Conservation (phyloP, 1,140 invertebrate genomes). For the Acromyrmex echinatior region DNA sequence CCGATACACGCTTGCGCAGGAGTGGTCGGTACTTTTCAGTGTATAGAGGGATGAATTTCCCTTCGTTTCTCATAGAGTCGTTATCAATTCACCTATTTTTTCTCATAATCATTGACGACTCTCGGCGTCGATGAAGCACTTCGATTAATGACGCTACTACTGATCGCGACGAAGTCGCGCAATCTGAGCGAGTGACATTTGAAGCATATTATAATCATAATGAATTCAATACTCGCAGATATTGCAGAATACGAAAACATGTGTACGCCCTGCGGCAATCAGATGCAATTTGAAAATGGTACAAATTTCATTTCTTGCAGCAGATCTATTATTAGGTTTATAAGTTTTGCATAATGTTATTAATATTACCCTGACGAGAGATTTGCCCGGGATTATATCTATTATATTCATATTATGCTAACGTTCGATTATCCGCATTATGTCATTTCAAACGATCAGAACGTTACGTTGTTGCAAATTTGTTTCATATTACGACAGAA, state of each 20-base stretch:
- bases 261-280: background rate
- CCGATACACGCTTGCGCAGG: constrained; percentile 71
- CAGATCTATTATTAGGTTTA: background rate
- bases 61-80: constrained; percentile 66
- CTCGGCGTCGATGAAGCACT: constrained; percentile 47
- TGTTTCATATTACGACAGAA: background rate
- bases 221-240: background rate
- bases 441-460: background rate
- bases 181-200: background rate
- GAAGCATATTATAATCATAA: background rate
- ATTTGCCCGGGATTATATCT: constrained; percentile 23
- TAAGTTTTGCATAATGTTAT: background rate
- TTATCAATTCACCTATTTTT: constrained; percentile 77
- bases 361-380: background rate
- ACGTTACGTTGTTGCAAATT: background rate
- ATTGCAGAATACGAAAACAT: background rate
- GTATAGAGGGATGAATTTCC: constrained; percentile 66
- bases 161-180: constrained; percentile 36
- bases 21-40: constrained; percentile 40
- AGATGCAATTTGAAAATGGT: too few species aligned
- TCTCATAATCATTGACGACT: constrained; percentile 60
- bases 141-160: constrained; percentile 66
- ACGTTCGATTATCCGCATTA: constrained; percentile 36
- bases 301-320: background rate
- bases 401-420: background rate